A percentile compares a stretch with the other conserved stretches of the same genome.
phyloP scores from a whole-genome alignment of 2,113 vertebrate species.

The Xiphias gladius region DNA sequence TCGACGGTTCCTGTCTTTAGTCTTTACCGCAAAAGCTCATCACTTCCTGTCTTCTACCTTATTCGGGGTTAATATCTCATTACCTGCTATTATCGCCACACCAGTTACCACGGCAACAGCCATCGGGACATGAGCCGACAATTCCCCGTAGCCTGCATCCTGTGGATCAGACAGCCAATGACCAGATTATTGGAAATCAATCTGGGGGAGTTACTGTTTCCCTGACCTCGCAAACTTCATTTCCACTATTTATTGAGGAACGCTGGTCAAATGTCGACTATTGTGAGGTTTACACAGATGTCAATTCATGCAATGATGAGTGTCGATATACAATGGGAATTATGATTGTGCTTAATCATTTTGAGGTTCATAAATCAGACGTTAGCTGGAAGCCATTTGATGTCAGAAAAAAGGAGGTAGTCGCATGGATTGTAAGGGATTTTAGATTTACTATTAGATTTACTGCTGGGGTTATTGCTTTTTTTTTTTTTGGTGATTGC shows the following conservation, averaged over 20 bases:
- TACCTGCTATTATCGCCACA: conserved; percentile 71
- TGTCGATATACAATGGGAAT: conserved; percentile 44
- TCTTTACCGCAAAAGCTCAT: conserved; percentile 29
- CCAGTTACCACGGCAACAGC: conserved; percentile 60
- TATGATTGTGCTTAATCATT: conserved; percentile 41
- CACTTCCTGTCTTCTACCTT: conserved; percentile 56
- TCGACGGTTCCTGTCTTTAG: conserved; percentile 35
- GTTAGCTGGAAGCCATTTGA: conserved; percentile 17
- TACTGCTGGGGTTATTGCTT: not conserved
- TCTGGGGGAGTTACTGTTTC: conserved; percentile 70
- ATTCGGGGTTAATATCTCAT: conserved; percentile 78
- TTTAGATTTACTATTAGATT: conserved; percentile 15
- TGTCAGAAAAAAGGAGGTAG: not conserved
- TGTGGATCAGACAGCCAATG: conserved; percentile 65
- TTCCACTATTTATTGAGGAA: conserved; percentile 73
- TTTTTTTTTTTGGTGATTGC: conserved; percentile 1
- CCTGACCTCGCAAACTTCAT: conserved; percentile 68
- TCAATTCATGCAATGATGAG: conserved; percentile 55
- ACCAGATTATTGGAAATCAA: conserved; percentile 81
- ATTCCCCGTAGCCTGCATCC: conserved; percentile 50
- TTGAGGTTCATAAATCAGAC: conserved; percentile 48
- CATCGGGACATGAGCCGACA: conserved; percentile 37
- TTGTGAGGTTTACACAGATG: conserved; percentile 61
- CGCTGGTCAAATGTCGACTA: conserved; percentile 61
- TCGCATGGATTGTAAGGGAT: not conserved